Evolutionary conservation across 2,888 invertebrate species (phyloP).

Genomic region (Panopea generosa): DNA sequence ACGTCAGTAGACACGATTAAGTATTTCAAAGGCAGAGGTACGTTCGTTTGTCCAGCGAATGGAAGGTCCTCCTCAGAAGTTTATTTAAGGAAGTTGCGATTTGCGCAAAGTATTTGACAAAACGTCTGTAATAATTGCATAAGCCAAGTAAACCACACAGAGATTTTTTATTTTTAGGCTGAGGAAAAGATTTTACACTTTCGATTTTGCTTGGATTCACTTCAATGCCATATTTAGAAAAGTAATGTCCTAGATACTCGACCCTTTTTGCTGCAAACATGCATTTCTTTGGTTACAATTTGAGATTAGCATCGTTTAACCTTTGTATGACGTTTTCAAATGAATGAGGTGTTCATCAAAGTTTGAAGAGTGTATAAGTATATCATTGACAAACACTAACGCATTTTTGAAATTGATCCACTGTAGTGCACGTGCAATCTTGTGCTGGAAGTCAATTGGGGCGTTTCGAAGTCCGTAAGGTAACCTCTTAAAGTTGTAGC

Average conservation of each 20-base stretch:
- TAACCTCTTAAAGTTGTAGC: conserved; percentile 30
- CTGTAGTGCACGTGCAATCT: conserved; percentile 27
- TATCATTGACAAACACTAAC: conserved; percentile 64
- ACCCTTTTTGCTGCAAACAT: conserved; percentile 26
- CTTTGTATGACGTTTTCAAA: conserved; percentile 37
- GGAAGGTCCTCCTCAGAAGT: conserved; percentile 31
- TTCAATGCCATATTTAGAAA: conserved; percentile 42
- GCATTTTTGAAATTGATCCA: conserved; percentile 54
- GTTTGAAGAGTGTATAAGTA: conserved; percentile 38
- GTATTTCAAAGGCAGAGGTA: conserved; percentile 16
- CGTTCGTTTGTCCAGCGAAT: conserved; percentile 43
- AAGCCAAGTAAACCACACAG: conserved; percentile 46
- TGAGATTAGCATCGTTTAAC: conserved; percentile 39
- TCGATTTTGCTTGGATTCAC: conserved; percentile 45
- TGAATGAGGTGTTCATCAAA: conserved; percentile 39
- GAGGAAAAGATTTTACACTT: conserved; percentile 32
- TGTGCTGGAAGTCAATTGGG: conserved; percentile 34
- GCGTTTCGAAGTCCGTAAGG: conserved; percentile 36
- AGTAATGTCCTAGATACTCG: conserved; percentile 41
- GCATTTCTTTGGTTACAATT: conserved; percentile 43
- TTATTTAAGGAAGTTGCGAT: conserved; percentile 55
- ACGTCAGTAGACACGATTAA: conserved; percentile 52
- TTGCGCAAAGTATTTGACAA: conserved; percentile 52
- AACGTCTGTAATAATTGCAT: conserved; percentile 52
- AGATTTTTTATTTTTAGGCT: conserved; percentile 32